Percentiles rank a stretch among this genome's conserved stretches.
phyloP scores from a whole-genome alignment of 2,888 invertebrate genomes.

The Unio pictorum region DNA sequence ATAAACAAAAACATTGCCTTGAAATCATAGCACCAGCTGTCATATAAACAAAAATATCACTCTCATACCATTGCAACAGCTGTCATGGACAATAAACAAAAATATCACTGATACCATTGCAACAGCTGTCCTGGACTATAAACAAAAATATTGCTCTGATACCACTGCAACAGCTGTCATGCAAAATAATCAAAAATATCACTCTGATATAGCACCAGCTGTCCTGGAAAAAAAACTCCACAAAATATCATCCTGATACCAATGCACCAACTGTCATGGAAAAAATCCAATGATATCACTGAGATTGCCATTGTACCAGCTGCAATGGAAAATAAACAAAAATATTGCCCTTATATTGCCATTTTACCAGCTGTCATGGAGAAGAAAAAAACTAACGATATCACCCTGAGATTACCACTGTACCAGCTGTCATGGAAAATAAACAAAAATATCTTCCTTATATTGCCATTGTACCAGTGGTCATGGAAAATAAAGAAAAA shows the following conservation, averaged over 20 bases:
- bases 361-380: too few relatives aligned
- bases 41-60: neutral
- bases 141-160: too few relatives aligned
- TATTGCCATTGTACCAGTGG: neutral
- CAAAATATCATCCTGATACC: conserved; percentile 70
- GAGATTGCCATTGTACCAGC: neutral
- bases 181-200: too few relatives aligned
- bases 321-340: neutral
- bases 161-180: too few relatives aligned
- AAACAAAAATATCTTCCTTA: neutral
- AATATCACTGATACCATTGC: too few relatives aligned
- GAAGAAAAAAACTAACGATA: too few relatives aligned
- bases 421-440: conserved; percentile 81
- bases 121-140: too few relatives aligned
- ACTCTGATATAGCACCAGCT: too few relatives aligned
- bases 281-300: conserved; percentile 1
- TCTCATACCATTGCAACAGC: too few relatives aligned
- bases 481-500: neutral
- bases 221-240: too few relatives aligned
- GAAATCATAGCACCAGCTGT: neutral
- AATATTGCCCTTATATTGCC: too few relatives aligned
- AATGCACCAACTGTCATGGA: conserved; percentile 88
- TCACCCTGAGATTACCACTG: conserved; percentile 78
- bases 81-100: too few relatives aligned
- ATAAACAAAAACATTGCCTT: conserved; percentile 1